Evolutionary conservation across 1,140 invertebrate genomes (phyloP).

Genomic region (Meloidogyne exigua): DNA sequence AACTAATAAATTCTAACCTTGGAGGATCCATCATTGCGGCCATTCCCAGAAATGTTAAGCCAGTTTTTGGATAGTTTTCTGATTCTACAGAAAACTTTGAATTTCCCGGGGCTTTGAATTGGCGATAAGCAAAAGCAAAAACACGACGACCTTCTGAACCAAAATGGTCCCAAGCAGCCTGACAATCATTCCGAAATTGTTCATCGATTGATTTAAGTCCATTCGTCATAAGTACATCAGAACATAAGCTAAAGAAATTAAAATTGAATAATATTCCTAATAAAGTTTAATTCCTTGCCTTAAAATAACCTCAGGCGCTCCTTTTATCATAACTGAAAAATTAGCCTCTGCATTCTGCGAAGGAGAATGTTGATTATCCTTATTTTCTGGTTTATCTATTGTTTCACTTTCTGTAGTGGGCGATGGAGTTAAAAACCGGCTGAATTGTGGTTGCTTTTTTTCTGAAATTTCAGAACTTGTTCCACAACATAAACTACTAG

Average conservation of each 20-base stretch:
- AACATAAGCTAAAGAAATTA: conserved; percentile 51
- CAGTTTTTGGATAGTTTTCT: conserved; percentile 46
- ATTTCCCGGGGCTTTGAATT: conserved; percentile 40
- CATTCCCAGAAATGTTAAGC: conserved; percentile 57
- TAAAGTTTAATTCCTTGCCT: background rate
- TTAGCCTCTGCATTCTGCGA: conserved; percentile 18
- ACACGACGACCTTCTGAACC: conserved; percentile 56
- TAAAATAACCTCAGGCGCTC: conserved; percentile 47
- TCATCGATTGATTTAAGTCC: conserved; percentile 53
- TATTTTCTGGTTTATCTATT: background rate
- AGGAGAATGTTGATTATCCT: background rate
- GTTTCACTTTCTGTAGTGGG: conserved; percentile 8
- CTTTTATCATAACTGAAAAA: conserved; percentile 61
- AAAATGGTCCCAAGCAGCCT: conserved; percentile 42
- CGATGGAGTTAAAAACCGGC: conserved; percentile 18
- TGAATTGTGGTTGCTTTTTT: conserved; percentile 5
- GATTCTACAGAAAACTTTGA: conserved; percentile 41
- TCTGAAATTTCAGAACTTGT: conserved; percentile 14
- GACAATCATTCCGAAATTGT: conserved; percentile 55
- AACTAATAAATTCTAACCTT: conserved; percentile 17
- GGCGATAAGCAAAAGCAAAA: conserved; percentile 56
- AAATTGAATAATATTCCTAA: background rate
- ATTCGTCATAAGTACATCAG: conserved; percentile 36
- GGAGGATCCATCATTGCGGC: conserved; percentile 61
- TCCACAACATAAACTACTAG: conserved; percentile 13